A percentile compares a stretch with the other conserved stretches of the same genome.
Evolutionary conservation across 2,797 vertebrate genomes (phyloP).

Genomic region (Apogon talboti): DNA sequence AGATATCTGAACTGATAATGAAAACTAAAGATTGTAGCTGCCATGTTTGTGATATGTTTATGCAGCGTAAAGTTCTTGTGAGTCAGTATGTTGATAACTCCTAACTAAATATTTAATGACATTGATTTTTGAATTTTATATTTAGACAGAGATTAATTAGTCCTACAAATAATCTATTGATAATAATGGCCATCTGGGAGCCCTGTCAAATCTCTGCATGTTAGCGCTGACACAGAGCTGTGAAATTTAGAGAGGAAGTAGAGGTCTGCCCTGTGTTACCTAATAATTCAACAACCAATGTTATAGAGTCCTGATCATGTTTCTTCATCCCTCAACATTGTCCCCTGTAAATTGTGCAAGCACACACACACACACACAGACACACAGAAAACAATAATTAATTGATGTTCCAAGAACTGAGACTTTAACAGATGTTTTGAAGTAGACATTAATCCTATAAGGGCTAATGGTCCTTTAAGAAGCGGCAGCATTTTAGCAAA

Average conservation of each 20-base stretch:
- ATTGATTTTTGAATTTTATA: slow-evolving; percentile 50
- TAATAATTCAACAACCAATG: slow-evolving; percentile 56
- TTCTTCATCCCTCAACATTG: slow-evolving; percentile 20
- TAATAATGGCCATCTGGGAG: slow-evolving; percentile 71
- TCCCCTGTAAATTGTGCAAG: background rate
- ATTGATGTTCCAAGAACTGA: slow-evolving; percentile 47
- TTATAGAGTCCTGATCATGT: slow-evolving; percentile 41
- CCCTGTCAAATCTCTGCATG: slow-evolving; percentile 69
- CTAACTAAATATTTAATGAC: slow-evolving; percentile 41
- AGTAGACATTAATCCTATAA: slow-evolving; percentile 59
- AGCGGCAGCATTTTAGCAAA: slow-evolving; percentile 56
- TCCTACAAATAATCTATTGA: slow-evolving; percentile 66
- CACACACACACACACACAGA: too few relatives aligned
- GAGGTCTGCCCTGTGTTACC: slow-evolving; percentile 66
- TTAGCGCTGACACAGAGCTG: slow-evolving; percentile 67
- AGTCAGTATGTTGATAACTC: slow-evolving; percentile 2
- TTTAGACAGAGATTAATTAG: slow-evolving; percentile 65
- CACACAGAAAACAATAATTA: slow-evolving; percentile 36
- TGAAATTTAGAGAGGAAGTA: slow-evolving; percentile 67
- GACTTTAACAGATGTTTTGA: slow-evolving; percentile 57
- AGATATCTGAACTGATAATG: slow-evolving; percentile 15
- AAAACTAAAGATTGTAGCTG: background rate
- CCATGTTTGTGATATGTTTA: too few relatives aligned
- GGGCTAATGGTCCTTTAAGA: slow-evolving; percentile 59
- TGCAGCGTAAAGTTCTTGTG: slow-evolving; percentile 1